Conservation (phyloP, 1,140 invertebrate species). For the Brevipalpus yothersi region DNA sequence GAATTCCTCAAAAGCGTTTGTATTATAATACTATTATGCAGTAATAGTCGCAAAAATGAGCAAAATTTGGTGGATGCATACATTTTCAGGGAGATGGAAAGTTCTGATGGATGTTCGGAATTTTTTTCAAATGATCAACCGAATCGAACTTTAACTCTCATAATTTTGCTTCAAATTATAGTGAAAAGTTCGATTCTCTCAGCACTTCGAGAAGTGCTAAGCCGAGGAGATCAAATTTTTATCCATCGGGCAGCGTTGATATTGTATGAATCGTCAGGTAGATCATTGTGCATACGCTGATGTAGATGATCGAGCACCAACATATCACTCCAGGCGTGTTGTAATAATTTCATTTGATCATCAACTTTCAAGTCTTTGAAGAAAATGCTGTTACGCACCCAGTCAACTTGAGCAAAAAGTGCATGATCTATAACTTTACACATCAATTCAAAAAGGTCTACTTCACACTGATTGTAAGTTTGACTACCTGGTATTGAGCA, state of each 20-base stretch:
- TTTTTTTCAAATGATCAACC: too few species aligned
- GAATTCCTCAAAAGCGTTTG: too few species aligned
- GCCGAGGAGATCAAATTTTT: conserved; percentile 37
- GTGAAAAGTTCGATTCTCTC: conserved; percentile 61
- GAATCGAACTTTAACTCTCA: conserved; percentile 71
- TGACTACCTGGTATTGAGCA: conserved; percentile 80
- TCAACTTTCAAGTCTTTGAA: conserved; percentile 99
- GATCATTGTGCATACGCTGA: too few species aligned
- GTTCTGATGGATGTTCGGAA: conserved; percentile 78
- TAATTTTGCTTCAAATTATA: conserved; percentile 53
- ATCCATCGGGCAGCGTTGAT: neutral
- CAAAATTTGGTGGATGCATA: too few species aligned
- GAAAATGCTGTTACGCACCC: conserved; percentile 88
- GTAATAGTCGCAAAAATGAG: too few species aligned
- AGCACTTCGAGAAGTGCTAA: conserved; percentile 71
- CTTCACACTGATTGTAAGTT: conserved; percentile 90
- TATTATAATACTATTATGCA: too few species aligned
- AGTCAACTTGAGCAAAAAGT: conserved; percentile 91
- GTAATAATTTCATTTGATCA: conserved; percentile 95
- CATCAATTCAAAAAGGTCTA: conserved; percentile 88
- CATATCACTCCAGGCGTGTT: too few species aligned
- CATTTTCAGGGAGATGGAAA: too few species aligned
- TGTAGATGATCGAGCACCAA: too few species aligned
- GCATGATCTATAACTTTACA: conserved; percentile 97
- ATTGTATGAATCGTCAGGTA: conserved; percentile 54